Conservation (phyloP, 2,888 invertebrate genomes). For the Heliconius charithonia region DNA sequence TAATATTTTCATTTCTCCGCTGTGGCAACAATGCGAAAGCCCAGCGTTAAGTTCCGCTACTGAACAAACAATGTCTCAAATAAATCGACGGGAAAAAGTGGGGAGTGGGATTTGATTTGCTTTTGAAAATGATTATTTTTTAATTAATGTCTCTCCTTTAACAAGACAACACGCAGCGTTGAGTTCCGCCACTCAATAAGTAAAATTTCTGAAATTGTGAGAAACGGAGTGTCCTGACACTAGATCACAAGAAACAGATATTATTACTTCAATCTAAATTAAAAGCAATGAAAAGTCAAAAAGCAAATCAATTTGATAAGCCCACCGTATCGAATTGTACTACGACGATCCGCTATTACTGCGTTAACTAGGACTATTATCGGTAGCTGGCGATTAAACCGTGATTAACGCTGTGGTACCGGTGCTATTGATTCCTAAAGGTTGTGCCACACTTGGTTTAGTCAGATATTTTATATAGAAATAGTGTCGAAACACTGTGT, state of each 20-base stretch:
- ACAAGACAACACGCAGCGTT: no score
- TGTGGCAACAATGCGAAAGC: no score
- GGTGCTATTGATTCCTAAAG: constrained; percentile 37
- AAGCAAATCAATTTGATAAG: constrained; percentile 26
- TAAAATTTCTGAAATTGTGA: no score
- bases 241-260: no score
- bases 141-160: no score
- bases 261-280: no score
- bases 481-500: background rate
- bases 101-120: background rate
- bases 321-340: constrained; percentile 37
- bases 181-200: no score
- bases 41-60: background rate
- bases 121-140: no score
- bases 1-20: background rate
- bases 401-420: constrained; percentile 44
- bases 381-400: constrained; percentile 46
- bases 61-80: background rate
- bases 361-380: constrained; percentile 43
- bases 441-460: constrained; percentile 7
- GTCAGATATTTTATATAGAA: background rate
- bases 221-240: no score
- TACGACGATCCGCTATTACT: constrained; percentile 41
- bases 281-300: constrained; percentile 17
- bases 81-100: background rate